Evolutionary conservation across 2,888 invertebrate genomes (phyloP).

Genomic region (Euspilapteryx auroguttella): DNA sequence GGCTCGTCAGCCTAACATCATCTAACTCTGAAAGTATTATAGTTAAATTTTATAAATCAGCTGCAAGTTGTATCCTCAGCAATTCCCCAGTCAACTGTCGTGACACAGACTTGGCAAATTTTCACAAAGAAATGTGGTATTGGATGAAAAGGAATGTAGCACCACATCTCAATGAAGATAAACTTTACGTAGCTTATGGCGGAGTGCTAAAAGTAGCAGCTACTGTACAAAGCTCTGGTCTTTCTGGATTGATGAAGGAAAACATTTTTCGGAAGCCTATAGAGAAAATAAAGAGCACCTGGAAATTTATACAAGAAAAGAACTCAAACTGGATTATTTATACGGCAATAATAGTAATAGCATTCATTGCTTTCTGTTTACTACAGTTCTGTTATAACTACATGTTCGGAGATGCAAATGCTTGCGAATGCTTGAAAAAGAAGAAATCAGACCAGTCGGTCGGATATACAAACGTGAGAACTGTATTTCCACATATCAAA

Average conservation of each 20-base stretch:
- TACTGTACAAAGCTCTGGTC: conserved; percentile 40
- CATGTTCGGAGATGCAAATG: conserved; percentile 20
- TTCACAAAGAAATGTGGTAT: conserved; percentile 44
- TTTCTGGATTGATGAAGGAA: conserved; percentile 7
- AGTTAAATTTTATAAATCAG: conserved; percentile 39
- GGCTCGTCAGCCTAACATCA: conserved; percentile 26
- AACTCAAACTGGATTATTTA: conserved; percentile 24
- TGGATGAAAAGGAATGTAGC: conserved; percentile 48
- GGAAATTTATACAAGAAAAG: conserved; percentile 20
- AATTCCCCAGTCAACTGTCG: conserved; percentile 33
- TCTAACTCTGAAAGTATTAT: conserved; percentile 29
- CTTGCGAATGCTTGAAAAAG: conserved; percentile 17
- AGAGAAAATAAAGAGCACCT: conserved; percentile 14
- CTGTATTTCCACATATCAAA: conserved; percentile 23
- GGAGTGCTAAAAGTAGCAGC: conserved; percentile 42
- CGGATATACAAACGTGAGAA: conserved; percentile 20
- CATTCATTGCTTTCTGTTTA: conserved; percentile 22
- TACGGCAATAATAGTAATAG: conserved; percentile 20
- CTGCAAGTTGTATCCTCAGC: conserved; percentile 31
- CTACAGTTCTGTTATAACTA: conserved; percentile 31
- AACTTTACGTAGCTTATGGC: conserved; percentile 37
- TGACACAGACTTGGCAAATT: conserved; percentile 36
- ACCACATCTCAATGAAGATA: conserved; percentile 35
- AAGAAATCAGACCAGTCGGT: conserved; percentile 5
- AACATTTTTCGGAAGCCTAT: conserved; percentile 9